These are phyloP conservation scores for Brachymystax lenok DNA, from an alignment of 2,797 vertebrate genomes.

Conservation along the genomic window DNA sequence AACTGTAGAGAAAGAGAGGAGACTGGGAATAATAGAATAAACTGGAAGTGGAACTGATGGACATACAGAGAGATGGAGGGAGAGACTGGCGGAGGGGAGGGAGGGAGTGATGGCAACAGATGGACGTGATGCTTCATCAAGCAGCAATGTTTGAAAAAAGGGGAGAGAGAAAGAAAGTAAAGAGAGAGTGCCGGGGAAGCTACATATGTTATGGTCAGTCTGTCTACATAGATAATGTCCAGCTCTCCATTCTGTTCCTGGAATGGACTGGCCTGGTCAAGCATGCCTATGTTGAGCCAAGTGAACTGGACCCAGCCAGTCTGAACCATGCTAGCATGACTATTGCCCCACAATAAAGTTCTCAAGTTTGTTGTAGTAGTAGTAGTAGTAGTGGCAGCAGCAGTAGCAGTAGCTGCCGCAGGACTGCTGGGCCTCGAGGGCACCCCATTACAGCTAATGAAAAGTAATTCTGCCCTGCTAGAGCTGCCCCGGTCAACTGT, in stretches of 20 bases:
- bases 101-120: constrained; percentile 6
- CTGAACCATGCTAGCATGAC: constrained; percentile 28
- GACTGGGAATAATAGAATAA: background rate
- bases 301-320: constrained; percentile 21
- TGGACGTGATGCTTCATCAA: constrained; percentile 18
- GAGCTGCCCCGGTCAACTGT: too few relatives aligned
- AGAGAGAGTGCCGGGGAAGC: constrained; percentile 43
- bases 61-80: constrained; percentile 34
- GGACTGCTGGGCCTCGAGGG: too few relatives aligned
- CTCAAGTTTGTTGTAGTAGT: background rate
- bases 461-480: too few relatives aligned
- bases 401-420: too few relatives aligned
- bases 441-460: too few relatives aligned
- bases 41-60: constrained; percentile 30
- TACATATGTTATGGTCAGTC: constrained; percentile 41
- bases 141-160: constrained; percentile 14
- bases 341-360: background rate
- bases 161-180: constrained; percentile 35
- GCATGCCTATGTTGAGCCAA: constrained; percentile 34
- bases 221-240: constrained; percentile 48
- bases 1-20: constrained; percentile 23
- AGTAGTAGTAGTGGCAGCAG: too few relatives aligned
- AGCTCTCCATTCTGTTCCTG: constrained; percentile 41
- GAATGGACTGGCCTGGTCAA: constrained; percentile 22
- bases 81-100: constrained; percentile 27